Conservation (phyloP, 2,113 vertebrate species). For the Heterochromis multidens region DNA sequence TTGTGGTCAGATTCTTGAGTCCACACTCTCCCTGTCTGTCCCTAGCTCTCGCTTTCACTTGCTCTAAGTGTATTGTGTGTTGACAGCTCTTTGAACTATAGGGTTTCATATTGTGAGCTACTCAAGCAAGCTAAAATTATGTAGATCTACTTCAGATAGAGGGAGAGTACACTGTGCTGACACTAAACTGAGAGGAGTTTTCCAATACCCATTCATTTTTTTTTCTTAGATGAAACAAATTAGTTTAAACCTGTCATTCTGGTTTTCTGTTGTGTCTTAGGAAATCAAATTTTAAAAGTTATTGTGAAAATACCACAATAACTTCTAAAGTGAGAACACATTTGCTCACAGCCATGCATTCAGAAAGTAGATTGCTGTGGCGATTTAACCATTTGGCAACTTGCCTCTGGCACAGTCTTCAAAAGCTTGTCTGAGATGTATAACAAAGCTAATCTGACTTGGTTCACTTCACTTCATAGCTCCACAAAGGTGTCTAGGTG, state of each 20-base stretch:
- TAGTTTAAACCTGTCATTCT: not conserved
- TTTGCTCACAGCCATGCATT: not conserved
- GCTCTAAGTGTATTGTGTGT: constrained; percentile 22
- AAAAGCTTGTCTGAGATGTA: constrained; percentile 16
- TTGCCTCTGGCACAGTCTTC: constrained; percentile 10
- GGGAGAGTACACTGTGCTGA: not conserved
- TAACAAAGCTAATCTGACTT: constrained; percentile 7
- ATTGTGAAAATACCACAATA: not conserved
- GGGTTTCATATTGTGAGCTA: constrained; percentile 44
- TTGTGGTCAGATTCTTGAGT: constrained; percentile 23
- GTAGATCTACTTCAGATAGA: constrained; percentile 33
- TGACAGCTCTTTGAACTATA: constrained; percentile 57
- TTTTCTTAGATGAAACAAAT: not conserved
- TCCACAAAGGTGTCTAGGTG: not conserved
- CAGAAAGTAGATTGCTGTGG: constrained; percentile 17
- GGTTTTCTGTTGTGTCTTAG: not conserved
- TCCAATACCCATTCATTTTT: not conserved
- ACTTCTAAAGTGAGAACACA: not conserved
- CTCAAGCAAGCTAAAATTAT: constrained; percentile 39
- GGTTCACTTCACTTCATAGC: not conserved
- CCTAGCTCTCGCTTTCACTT: not conserved
- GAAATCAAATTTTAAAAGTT: not conserved
- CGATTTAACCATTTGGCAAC: constrained; percentile 21
- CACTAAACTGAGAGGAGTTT: constrained; percentile 3
- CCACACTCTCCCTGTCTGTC: not conserved